Evolutionary conservation across 2,888 invertebrate genomes (phyloP), one percentile per base, ranked within the genome.

Genomic region (Parnassius orleans): DNA sequence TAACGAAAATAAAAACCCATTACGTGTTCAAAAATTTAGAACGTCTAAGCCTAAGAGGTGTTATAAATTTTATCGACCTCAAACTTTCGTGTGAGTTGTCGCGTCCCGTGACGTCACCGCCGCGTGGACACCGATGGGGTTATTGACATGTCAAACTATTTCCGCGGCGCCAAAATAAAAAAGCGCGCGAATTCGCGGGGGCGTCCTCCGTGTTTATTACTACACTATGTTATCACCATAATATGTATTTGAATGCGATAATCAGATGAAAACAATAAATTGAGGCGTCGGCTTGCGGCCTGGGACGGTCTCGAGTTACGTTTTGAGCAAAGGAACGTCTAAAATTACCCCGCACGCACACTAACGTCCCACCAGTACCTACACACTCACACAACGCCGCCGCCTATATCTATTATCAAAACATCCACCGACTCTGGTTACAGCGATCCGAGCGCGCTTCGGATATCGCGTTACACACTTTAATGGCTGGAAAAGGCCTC

Each of bases 401-500:
- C 73, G 84, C 86, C 86, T 89, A 90, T 90, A 90, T 90, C 90
- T 91, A 90, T 90, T 91, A 91, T 91, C 91, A 90, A 91, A 91
- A 91, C 90, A 91, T 90, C 88, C 90, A 90, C 80, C 84, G 84
- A 80, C 83, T 91, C 90, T 79, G 84, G 87, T 91, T 91, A 90
- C 91, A 85, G 87, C 86, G 90, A 90, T 87, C 89, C 88, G 88
- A 90, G 87, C 89, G 90, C 87, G 90, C 90, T 90, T 88, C 88
- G 83, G 84, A 86, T 88, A 90, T 91, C 91, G 83, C 83, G 78
- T 91, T 91, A 88, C 91, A 90, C 86, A 87, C 90, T 90, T 91
- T 91, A 91, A 91, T 91, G 90, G 90, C 88, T 90, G 90, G 90
- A 91, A 91, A 90, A 90, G 90, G 89, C 91, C 91, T 90, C 91